phyloP scores from a whole-genome alignment of 2,888 invertebrate species.

The Synergus itoensis region DNA sequence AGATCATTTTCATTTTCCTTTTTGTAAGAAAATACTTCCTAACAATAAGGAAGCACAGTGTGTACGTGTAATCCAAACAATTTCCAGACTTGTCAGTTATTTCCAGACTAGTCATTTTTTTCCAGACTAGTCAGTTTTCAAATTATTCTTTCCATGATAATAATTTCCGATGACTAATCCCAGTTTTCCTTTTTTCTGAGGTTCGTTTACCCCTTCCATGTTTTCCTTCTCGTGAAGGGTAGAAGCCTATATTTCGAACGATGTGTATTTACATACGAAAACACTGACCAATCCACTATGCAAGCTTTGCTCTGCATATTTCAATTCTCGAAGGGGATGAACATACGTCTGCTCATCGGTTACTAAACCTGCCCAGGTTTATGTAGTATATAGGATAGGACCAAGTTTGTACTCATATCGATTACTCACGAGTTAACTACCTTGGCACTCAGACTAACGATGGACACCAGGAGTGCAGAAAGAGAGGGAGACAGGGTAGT shows the following conservation, averaged over 20 bases:
- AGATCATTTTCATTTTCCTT: too few species aligned
- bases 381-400: neutral
- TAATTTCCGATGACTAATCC: neutral
- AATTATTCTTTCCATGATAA: neutral
- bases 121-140: too few species aligned
- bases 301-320: conserved; percentile 26
- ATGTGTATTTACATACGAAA: conserved; percentile 27
- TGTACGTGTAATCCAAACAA: too few species aligned
- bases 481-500: conserved; percentile 24
- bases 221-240: neutral
- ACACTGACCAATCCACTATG: conserved; percentile 22
- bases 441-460: neutral
- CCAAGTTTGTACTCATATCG: conserved; percentile 32
- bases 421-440: conserved; percentile 17
- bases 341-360: conserved; percentile 3
- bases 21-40: too few species aligned
- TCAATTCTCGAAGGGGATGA: conserved; percentile 31
- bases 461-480: neutral
- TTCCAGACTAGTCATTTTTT: too few species aligned
- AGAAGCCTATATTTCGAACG: conserved; percentile 5
- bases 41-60: too few species aligned
- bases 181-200: neutral
- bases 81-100: too few species aligned
- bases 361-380: neutral
- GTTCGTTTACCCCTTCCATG: neutral